Base-by-base conservation (phyloP, 1,140 invertebrate species). In the Pachypeltis micranthus region DNA sequence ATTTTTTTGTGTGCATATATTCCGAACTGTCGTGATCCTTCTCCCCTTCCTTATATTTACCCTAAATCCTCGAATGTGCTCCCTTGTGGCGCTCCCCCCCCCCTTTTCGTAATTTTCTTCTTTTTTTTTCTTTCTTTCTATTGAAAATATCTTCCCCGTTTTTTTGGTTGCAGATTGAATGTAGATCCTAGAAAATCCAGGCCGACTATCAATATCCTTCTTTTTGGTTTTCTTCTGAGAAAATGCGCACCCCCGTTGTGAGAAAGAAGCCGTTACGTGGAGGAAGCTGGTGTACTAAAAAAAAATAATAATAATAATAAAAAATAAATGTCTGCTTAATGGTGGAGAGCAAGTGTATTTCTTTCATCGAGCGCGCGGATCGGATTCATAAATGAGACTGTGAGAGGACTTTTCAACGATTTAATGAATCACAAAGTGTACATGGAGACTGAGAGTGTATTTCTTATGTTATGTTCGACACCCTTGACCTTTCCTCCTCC, bases 191-290 rank as follows among this genome's bases (percentile, higher is more conserved):
- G 57, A 23, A 59, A 31, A 19, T 4, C 57, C 26, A 59, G 57
- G 57, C 57, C 57, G 29, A 59, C 57, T 31, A 59, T 31, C 57
- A 59, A 59, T 59, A 25, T 59, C 57, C 57, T 59, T 19, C 57
- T 59, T 59, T 59, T 59, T 59, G 57, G 57, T 59, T 59, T 31
- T 59, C 57, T 59, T 59, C 57, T 59, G 57, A 31, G 29, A 59
- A 59, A 59, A 31, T 59, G 57, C 57, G 57, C 57, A 59, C 57
- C 57, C n/a, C 57, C 57, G 31, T 29, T 59, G 57, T 59, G 57
- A 59, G 57, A 59, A 29, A 29, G 57, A 25, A 59, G 57, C 57
- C 31, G 57, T 29, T 59, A 29, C 26, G 28, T 31, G 57, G 24
- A 59, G 57, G 25, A 31, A 59, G 57, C 57, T 59, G 57, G 29